Evolutionary conservation across 2,113 vertebrate species (phyloP), one percentile per base, ranked within the genome.

Genomic region (Oncorhynchus tshawytscha): DNA sequence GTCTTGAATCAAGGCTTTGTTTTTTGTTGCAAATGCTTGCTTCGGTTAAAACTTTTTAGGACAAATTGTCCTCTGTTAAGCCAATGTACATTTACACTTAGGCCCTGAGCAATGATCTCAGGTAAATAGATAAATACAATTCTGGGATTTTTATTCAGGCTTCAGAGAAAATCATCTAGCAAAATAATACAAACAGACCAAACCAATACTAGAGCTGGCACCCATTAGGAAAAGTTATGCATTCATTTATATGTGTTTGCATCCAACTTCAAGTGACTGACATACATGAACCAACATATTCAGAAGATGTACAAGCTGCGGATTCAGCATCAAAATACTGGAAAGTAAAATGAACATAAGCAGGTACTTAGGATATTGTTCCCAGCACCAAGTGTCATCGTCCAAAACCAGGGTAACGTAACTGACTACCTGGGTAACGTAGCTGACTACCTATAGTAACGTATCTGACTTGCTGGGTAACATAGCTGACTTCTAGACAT

Each of bases 131-230:
- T 22, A 2, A 24, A 62, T 16, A 62, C 18, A 18, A 20, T 20
- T 77, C 54, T 79, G 78, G 49, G 15, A 70, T 65, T 68, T 67
- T 73, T 88, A 54, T 88, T 86, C 78, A 88, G 73, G 84, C 65
- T 81, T 87, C 48, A 90, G 89, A 83, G 70, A 83, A 91, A 87
- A 81, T 73, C 71, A 80, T 70, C 70, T 80, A 87, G 82, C 78
- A 79, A 59, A 90, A 90, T 76, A 82, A 24, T 25, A 51, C 68
- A 16, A 81, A 82, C 72, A 82, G 2, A 39, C 29, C 11, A 9
- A 20, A 65, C 31, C 39, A 45, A 71, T 18, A 2, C 49, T 34
- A 68, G 82, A 81, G 82, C 87, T 74, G 74, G 69, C 84, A 88
- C 88, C 88, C 81, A 86, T 72, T 64, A 83, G 83, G 86, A 83